Evolutionary conservation across 2,797 vertebrate genomes (phyloP).

Genomic region (Thaleichthys pacificus): DNA sequence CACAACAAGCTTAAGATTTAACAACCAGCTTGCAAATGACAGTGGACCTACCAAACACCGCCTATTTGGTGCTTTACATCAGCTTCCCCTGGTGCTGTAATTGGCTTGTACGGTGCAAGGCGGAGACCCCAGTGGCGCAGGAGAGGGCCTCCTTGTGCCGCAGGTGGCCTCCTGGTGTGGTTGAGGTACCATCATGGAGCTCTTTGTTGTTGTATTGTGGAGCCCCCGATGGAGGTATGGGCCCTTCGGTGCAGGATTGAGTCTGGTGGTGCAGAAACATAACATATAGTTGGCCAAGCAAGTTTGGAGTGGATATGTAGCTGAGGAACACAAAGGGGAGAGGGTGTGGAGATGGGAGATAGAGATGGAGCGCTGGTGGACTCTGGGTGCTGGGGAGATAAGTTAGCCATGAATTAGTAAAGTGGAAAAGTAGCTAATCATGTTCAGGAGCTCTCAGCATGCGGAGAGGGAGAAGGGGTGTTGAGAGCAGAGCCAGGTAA

Average conservation of each 20-base stretch:
- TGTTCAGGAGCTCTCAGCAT: slow-evolving; percentile 63
- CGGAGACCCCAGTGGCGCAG: not conserved
- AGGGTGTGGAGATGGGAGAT: slow-evolving; percentile 36
- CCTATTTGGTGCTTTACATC: slow-evolving; percentile 14
- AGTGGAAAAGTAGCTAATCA: slow-evolving; percentile 76
- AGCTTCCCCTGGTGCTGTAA: slow-evolving; percentile 69
- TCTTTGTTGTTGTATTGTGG: slow-evolving; percentile 10
- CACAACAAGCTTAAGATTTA: slow-evolving; percentile 81
- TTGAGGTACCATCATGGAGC: not conserved
- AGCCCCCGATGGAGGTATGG: slow-evolving; percentile 12
- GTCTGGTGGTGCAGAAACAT: slow-evolving; percentile 52
- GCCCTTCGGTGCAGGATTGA: slow-evolving; percentile 52
- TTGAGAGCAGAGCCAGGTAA: slow-evolving; percentile 41
- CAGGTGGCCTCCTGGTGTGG: not conserved
- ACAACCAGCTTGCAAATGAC: slow-evolving; percentile 78
- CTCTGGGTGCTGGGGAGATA: slow-evolving; percentile 65
- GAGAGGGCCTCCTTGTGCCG: not conserved
- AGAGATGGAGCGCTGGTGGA: slow-evolving; percentile 46
- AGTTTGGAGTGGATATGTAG: slow-evolving; percentile 58
- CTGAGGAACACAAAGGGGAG: slow-evolving; percentile 28
- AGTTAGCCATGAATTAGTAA: slow-evolving; percentile 83
- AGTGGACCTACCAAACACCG: slow-evolving; percentile 75
- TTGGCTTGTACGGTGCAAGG: not conserved
- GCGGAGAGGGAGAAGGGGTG: slow-evolving; percentile 25
- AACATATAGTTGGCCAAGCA: slow-evolving; percentile 71